Conservation (phyloP, 2,113 vertebrate genomes). For the Grammomys dolichurus region DNA sequence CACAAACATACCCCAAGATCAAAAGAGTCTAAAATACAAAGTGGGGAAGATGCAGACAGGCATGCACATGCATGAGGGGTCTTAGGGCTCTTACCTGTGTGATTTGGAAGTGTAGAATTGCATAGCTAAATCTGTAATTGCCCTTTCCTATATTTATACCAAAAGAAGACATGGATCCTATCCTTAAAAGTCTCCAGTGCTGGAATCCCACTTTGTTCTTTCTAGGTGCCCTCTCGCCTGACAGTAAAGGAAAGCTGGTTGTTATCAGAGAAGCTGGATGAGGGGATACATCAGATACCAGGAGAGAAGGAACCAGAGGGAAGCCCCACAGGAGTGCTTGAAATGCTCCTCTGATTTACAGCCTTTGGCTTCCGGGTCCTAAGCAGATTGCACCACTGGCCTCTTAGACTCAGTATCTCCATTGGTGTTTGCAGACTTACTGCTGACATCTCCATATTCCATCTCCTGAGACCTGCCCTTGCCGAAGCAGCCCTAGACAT, state of each 20-base stretch:
- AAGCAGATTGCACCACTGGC: not conserved
- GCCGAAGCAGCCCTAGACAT: not conserved
- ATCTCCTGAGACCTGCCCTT: not conserved
- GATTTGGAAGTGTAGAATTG: not conserved
- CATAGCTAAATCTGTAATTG: slow-evolving; percentile 28
- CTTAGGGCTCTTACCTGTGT: not conserved
- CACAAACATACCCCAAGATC: not conserved
- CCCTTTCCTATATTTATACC: slow-evolving; percentile 21
- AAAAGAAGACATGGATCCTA: not conserved
- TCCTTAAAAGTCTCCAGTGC: not conserved
- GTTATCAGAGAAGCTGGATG: not conserved
- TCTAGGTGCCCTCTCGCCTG: not conserved
- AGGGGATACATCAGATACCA: not conserved
- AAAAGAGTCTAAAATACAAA: not conserved
- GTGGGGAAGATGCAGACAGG: too few species aligned
- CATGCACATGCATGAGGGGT: too few species aligned
- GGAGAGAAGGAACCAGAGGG: not conserved
- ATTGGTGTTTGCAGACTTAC: not conserved
- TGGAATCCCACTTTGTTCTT: not conserved
- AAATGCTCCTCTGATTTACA: not conserved
- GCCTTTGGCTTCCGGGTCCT: not conserved
- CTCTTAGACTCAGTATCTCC: not conserved
- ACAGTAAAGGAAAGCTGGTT: not conserved
- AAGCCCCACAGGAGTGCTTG: not conserved
- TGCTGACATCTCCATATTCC: not conserved